Base-by-base conservation (phyloP, 1,140 invertebrate species). In the Lutraria rhynchaena region DNA sequence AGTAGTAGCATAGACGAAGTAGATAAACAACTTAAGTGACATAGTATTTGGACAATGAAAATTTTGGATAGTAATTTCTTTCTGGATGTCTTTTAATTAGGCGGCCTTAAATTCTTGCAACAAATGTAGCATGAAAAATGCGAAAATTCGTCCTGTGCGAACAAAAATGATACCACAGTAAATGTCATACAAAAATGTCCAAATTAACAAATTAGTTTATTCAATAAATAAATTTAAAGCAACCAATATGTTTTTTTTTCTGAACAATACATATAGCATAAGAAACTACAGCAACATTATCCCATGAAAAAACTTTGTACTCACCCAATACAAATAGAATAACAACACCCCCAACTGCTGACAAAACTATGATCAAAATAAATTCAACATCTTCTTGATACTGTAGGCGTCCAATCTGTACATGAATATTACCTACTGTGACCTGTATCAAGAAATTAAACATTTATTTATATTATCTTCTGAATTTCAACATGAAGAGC, bases 321-420 rank as follows among this genome's bases (percentile, higher is more conserved):
- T 58, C 33, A 75, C 73, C 37, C 29, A 75, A 15, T 24, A 75
- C 37, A 75, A 63, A 3, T 0, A 75, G 24, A 24, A 55, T 31
- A 2, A 41, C 3, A 13, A 44, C 22, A 22, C 55, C 73, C 7
- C 73, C 58, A 33, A 15, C 73, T 2, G 57, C 35, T 3, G 57
- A 57, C 27, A 13, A 57, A 17, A 44, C 44, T 61, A 75, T 61
- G 9, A 74, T 60, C 1, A 75, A 3, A 24, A 61, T n/a, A 11
- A 33, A 44, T 11, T 74, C 37, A 15, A 60, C 4, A 5, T 46
- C 22, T 35, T 17, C 46, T 44, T 63, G 35, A 60, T 75, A 75
- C 5, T 75, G 11, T n/a, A 75, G 4, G 15, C 49, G 46, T 1
- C 73, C 73, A 57, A 75, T 37, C 0, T 5, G 22, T n/a, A 11